These are phyloP conservation scores for Tetraneura akinire DNA, from an alignment of 1,140 invertebrate genomes.

Conservation along the genomic window DNA sequence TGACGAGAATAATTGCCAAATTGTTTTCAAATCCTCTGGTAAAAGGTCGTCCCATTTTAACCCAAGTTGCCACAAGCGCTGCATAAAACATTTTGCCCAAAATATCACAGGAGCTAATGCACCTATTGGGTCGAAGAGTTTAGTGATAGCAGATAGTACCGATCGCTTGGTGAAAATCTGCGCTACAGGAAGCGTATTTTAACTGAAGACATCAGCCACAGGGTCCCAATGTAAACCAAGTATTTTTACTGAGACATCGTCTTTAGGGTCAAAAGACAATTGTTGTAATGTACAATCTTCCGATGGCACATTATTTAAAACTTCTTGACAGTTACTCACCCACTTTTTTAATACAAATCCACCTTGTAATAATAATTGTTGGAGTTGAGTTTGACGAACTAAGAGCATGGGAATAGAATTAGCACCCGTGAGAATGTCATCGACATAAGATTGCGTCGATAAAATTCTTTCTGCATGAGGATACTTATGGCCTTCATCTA, in stretches of 20 bases:
- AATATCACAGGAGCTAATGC: neutral
- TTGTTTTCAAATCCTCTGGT: neutral
- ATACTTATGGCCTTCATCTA: neutral
- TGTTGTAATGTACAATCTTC: neutral
- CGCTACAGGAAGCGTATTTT: neutral
- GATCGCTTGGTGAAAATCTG: neutral
- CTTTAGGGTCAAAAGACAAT: neutral
- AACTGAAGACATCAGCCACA: neutral
- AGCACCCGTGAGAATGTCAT: conserved; percentile 4
- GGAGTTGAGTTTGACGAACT: neutral
- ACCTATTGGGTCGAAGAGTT: neutral
- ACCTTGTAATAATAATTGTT: neutral
- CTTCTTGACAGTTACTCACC: neutral
- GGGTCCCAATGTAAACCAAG: neutral
- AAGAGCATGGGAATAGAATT: neutral
- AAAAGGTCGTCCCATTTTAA: neutral
- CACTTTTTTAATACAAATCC: conserved; percentile 9
- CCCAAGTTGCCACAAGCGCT: neutral
- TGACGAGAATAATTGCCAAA: neutral
- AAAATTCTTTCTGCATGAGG: neutral
- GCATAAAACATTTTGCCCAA: conserved; percentile 15
- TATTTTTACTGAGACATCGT: neutral
- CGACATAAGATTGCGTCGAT: neutral
- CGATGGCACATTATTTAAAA: neutral
- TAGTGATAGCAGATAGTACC: neutral